A percentile compares a stretch with the other conserved stretches of the same genome.
Evolutionary conservation across 2,888 invertebrate genomes (phyloP).

Genomic region (Xanthia icteritia): DNA sequence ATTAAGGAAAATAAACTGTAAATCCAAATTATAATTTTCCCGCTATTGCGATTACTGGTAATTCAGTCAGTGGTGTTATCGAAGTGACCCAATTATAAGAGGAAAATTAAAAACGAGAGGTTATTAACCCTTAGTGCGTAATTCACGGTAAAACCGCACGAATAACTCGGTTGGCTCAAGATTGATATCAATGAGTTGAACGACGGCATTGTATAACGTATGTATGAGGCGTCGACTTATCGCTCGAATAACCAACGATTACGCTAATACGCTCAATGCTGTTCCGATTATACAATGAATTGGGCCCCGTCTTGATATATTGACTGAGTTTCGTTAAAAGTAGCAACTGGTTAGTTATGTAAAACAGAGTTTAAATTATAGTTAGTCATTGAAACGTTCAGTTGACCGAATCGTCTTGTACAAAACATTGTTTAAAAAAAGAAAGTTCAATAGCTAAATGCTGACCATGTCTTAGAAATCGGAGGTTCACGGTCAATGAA

Average conservation of each 20-base stretch:
- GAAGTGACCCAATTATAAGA: conserved; percentile 55
- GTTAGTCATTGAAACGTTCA: neutral
- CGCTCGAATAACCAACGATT: conserved; percentile 65
- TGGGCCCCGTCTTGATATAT: conserved; percentile 22
- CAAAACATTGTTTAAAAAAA: conserved; percentile 31
- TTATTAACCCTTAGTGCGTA: conserved; percentile 51
- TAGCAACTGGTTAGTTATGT: conserved; percentile 13
- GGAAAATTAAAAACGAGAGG: conserved; percentile 66
- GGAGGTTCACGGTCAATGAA: conserved; percentile 46
- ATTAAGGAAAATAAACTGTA: conserved; percentile 9
- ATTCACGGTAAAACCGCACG: conserved; percentile 54
- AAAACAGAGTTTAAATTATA: conserved; percentile 10
- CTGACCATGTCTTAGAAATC: conserved; percentile 50
- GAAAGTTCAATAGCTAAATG: conserved; percentile 33
- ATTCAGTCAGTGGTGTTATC: conserved; percentile 40
- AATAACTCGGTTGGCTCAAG: conserved; percentile 52
- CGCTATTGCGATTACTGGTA: conserved; percentile 18
- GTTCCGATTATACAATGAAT: conserved; percentile 63
- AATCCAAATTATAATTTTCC: conserved; percentile 34
- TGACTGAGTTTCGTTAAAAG: neutral
- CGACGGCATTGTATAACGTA: conserved; percentile 61
- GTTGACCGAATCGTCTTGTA: neutral
- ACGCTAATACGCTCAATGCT: conserved; percentile 62
- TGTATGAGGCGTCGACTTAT: conserved; percentile 59
- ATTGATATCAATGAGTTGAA: conserved; percentile 68